Conservation (phyloP, 64 coral and sea anemone species). For the Trachythela sp. region DNA sequence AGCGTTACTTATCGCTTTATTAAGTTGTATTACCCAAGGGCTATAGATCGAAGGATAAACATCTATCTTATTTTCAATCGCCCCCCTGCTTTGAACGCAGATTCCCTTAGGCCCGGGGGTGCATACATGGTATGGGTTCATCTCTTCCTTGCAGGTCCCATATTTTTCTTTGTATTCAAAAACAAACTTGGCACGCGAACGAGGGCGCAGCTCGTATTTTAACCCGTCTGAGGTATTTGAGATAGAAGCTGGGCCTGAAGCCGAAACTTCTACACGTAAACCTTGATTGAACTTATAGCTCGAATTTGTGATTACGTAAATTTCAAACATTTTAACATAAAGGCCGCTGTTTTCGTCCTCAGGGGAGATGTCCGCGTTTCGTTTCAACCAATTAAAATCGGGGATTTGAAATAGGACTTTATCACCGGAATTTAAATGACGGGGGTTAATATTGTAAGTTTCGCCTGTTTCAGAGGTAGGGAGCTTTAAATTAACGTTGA, state of each 20-base stretch:
- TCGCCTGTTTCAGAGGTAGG: constrained; percentile 38
- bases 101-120: constrained; percentile 35
- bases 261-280: neutral
- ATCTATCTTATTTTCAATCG: constrained; percentile 21
- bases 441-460: constrained; percentile 27
- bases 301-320: constrained; percentile 39
- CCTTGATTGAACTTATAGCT: constrained; percentile 17
- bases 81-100: constrained; percentile 45
- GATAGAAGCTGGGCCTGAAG: neutral
- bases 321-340: constrained; percentile 53
- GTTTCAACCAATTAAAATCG: constrained; percentile 40
- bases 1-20: constrained; percentile 22
- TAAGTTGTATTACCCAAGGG: constrained; percentile 33
- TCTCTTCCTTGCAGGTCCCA: constrained; percentile 33
- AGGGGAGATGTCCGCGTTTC: constrained; percentile 29
- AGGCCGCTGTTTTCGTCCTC: constrained; percentile 30
- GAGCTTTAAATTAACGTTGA: constrained; percentile 26
- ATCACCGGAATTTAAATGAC: constrained; percentile 36
- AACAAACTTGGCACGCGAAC: constrained; percentile 33
- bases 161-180: constrained; percentile 58
- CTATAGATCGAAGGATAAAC: constrained; percentile 49
- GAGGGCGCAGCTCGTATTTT: constrained; percentile 36
- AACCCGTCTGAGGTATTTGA: neutral
- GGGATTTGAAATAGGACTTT: constrained; percentile 43
- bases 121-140: constrained; percentile 44